Evolutionary conservation across 2,113 vertebrate species (phyloP), one percentile per base, ranked within the genome.

Genomic region (Verasper variegatus): DNA sequence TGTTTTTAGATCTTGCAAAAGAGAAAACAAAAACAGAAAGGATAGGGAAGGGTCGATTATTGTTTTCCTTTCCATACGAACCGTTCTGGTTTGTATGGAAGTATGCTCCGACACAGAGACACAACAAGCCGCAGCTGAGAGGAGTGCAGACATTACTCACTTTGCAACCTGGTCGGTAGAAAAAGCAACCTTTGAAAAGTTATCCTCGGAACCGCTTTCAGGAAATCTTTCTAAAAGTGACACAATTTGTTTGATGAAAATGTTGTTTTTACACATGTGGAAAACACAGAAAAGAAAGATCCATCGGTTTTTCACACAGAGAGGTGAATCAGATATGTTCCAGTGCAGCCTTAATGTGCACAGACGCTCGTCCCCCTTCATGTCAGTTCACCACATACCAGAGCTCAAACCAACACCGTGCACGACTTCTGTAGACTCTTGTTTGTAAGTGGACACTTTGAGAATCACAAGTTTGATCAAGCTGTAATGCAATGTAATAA

Each of bases 1-100:
- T 61, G 14, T 21, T 62, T 76, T 73, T 40, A 45, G 35, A 55
- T 72, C 12, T 35, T 58, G 52, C 5, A 59, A 45, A 83, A 18
- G 6, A 26, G 15, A 54, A 67, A 65, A 72, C 11, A 60, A 59
- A 75, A 56, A 24, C 4, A 13, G 27, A 68, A 23, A 21, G n/a
- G 26, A 52, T 3, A 9, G 27, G 68, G 42, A 40, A 40, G 21
- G 24, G 9, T 12, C 26, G 27, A 57, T 65, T 56, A 0, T 42
- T 42, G 13, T 42, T 42, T 13, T 13, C 40, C 12, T 42, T 42
- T 42, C 31, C 31, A 31, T 31, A 7, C 6, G 12, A 42, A 13
- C 2, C 2, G 2, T 12, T 42, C 0, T 42, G 40, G 40, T 13
- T 42, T 42, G 40, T 42, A 2, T 42, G 12, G 40, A 42, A 42